phyloP scores from a whole-genome alignment of 2,797 vertebrate genomes.

The Podargus strigoides region DNA sequence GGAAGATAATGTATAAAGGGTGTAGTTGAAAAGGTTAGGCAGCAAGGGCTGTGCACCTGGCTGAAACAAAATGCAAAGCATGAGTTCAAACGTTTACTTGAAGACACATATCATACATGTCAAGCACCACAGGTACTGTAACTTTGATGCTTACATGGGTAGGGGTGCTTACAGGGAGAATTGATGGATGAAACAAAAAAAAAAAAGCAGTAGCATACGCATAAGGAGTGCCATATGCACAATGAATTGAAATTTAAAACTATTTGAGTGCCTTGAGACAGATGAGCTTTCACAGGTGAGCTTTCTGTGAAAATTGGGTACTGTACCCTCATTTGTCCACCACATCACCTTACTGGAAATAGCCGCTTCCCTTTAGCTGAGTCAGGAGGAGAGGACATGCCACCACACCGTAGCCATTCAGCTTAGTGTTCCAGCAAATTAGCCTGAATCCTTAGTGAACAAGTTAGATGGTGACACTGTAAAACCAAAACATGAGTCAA shows the following conservation, averaged over 20 bases:
- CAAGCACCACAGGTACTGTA: background rate
- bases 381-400: background rate
- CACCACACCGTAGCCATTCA: rapidly evolving
- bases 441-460: background rate
- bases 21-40: background rate
- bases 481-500: background rate
- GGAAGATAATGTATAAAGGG: background rate
- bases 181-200: background rate
- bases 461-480: background rate
- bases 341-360: background rate
- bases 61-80: background rate
- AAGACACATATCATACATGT: background rate
- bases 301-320: background rate
- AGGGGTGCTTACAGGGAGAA: background rate
- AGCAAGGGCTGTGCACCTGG: background rate
- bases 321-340: background rate
- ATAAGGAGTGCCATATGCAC: background rate
- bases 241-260: background rate
- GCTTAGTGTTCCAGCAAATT: background rate
- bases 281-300: background rate
- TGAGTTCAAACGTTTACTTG: background rate
- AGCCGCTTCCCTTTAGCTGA: background rate
- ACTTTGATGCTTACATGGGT: background rate
- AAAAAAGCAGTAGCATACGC: background rate
- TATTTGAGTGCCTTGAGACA: background rate